phyloP scores from a whole-genome alignment of 2,113 vertebrate genomes.

The Bubo bubo region DNA sequence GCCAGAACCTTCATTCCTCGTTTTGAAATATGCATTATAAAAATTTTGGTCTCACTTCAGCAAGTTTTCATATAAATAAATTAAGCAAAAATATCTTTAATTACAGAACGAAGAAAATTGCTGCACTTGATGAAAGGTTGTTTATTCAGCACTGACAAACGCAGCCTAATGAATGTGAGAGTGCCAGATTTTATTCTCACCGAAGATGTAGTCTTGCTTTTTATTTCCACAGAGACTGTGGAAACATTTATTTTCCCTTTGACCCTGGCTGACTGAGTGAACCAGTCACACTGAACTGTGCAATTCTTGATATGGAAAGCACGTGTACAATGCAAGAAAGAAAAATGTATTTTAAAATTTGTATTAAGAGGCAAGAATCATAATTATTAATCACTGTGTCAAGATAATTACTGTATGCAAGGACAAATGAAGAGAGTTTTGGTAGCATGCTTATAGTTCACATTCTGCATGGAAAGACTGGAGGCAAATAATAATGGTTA shows the following conservation, averaged over 20 bases:
- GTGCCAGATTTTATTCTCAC: constrained; percentile 2
- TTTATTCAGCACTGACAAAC: constrained; percentile 41
- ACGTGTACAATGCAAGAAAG: not conserved
- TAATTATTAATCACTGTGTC: constrained; percentile 5
- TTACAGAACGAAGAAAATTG: constrained; percentile 58
- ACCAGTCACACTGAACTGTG: not conserved
- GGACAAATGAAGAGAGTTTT: constrained; percentile 23
- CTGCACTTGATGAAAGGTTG: constrained; percentile 56
- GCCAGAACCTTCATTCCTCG: not conserved
- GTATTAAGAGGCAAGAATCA: not conserved
- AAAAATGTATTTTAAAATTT: not conserved
- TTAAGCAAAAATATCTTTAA: constrained; percentile 62
- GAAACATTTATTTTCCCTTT: constrained; percentile 25
- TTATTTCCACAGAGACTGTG: constrained; percentile 1
- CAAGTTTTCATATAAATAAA: constrained; percentile 64
- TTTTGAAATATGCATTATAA: not conserved
- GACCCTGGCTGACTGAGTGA: not conserved
- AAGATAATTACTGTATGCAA: constrained; percentile 6
- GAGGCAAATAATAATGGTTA: constrained; percentile 54
- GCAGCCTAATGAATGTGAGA: not conserved
- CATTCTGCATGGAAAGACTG: not conserved
- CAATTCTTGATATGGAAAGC: not conserved
- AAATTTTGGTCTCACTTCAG: constrained; percentile 51
- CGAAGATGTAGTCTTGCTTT: constrained; percentile 7
- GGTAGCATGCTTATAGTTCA: not conserved